Evolutionary conservation across 1,140 invertebrate genomes (phyloP), one percentile per base, ranked within the genome.

Genomic region (Tenebrio molitor): DNA sequence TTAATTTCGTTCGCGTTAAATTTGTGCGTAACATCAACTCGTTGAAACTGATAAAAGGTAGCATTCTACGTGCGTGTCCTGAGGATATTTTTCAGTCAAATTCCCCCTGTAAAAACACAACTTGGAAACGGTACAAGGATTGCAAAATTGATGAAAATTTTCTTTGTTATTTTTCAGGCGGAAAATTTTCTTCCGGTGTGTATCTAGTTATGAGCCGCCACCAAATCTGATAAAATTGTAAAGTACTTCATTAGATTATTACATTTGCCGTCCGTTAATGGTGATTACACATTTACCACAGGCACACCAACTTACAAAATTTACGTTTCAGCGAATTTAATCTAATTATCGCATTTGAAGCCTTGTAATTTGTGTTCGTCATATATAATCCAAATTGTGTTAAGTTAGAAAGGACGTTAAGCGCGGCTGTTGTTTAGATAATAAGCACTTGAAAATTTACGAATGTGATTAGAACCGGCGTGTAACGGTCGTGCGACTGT

Each of bases 341-440:
- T 58, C 29, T 58, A 23, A 58, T 58, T 58, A 58, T 33, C 15
- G 50, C 23, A 29, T 25, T 58, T 58, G 50, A 58, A 58, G 50
- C 50, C 50, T 58, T 58, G 50, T 58, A 58, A 58, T 58, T 58
- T 58, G 50, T 58, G 50, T 58, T 29, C 50, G 50, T 58, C 50
- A 58, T 58, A 58, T 29, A 58, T 58, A 58, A 58, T 58, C 50
- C 19, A 33, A 33, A 58, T 29, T 58, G 50, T 58, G 14, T 58
- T 58, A 46, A 39, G 42, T 46, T 46, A 58, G 50, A 58, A 58
- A 58, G 50, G 50, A 58, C 23, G 50, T 58, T 58, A 29, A 58
- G 29, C 23, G 23, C 23, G 8, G 50, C 21, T 58, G 50, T 58
- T 58, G 42, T 46, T 46, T 46, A 46, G 23, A 29, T 58, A 58